Base-by-base conservation (phyloP, 2,888 invertebrate genomes). In the Dorcus parallelipipedus region DNA sequence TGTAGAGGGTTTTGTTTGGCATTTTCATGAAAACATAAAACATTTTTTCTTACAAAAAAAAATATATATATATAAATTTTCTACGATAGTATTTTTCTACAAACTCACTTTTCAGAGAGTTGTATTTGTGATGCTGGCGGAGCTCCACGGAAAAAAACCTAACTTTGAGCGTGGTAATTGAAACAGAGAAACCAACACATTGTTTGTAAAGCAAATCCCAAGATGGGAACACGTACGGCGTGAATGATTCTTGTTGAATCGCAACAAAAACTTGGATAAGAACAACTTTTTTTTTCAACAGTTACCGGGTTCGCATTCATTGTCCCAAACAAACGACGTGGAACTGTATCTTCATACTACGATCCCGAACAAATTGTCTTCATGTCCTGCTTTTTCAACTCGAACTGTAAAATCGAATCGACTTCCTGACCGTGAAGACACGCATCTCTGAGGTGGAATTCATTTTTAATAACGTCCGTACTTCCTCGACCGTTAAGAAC, bases 301-400 rank as follows among this genome's bases (percentile, higher is more conserved):
- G 54, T 61, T 58, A 59, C 55, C 51, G 61, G 62, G 51, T 61
- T 62, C 58, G 59, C 58, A 59, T 63, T 61, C 65, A 68, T 68
- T 68, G 67, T 68, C 54, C 62, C 56, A 56, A 60, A 56, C 63
- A 61, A 68, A 56, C 62, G 65, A 55, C 55, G 64, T 62, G 67
- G 65, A 67, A 68, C 67, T 64, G 55, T 49, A 59, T 49, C 59
- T 57, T 59, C 52, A 54, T 61, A 61, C 56, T 57, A 59, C 55
- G 55, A 61, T 56, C 57, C 56, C 52, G 58, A 63, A 64, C 64
- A 58, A 63, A 64, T 64, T 58, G 61, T 60, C 51, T 56, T 48
- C 56, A 40, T 47, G 56, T 56, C 52, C 59, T 54, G 59, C 48
- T 55, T 52, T 53, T 59, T 49, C 56, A 56, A 55, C 49, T 48